These are phyloP conservation scores for Calameuta filiformis DNA, from an alignment of 2,888 invertebrate species.

Conservation along the genomic window DNA sequence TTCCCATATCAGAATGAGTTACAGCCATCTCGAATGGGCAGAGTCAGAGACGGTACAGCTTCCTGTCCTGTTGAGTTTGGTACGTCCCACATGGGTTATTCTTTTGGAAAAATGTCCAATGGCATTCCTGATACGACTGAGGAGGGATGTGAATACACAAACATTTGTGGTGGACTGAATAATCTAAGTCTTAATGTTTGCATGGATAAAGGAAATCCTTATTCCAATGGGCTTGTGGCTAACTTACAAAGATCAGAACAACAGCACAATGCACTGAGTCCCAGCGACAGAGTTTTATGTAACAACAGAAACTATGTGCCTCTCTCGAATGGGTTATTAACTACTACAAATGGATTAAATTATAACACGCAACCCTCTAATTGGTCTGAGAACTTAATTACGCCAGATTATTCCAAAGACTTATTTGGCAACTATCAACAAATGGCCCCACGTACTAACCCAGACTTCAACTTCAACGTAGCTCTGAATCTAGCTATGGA, in stretches of 20 bases:
- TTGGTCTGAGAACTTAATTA: conserved; percentile 47
- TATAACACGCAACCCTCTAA: conserved; percentile 37
- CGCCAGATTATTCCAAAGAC: conserved; percentile 47
- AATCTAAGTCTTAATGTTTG: conserved; percentile 44
- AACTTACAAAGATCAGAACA: conserved; percentile 19
- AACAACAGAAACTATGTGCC: conserved; percentile 38
- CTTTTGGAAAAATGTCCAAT: conserved; percentile 31
- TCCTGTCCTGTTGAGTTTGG: conserved; percentile 28
- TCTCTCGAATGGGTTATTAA: conserved; percentile 28
- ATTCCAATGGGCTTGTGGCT: conserved; percentile 39
- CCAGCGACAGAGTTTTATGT: conserved; percentile 29
- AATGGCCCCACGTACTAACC: conserved; percentile 39
- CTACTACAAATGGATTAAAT: conserved; percentile 33
- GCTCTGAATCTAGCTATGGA: conserved; percentile 35
- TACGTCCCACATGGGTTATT: conserved; percentile 30
- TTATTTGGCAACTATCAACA: conserved; percentile 54
- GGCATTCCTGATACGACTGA: conserved; percentile 30
- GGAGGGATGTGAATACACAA: conserved; percentile 46
- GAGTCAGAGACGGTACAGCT: conserved; percentile 26
- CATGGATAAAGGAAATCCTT: conserved; percentile 41
- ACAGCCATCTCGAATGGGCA: conserved; percentile 22
- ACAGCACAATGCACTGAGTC: conserved; percentile 20
- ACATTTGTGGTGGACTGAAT: conserved; percentile 49
- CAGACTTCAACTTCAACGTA: conserved; percentile 57
- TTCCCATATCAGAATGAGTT: conserved; percentile 10